Conservation (phyloP, 2,113 vertebrate species). For the Acanthisitta chloris region DNA sequence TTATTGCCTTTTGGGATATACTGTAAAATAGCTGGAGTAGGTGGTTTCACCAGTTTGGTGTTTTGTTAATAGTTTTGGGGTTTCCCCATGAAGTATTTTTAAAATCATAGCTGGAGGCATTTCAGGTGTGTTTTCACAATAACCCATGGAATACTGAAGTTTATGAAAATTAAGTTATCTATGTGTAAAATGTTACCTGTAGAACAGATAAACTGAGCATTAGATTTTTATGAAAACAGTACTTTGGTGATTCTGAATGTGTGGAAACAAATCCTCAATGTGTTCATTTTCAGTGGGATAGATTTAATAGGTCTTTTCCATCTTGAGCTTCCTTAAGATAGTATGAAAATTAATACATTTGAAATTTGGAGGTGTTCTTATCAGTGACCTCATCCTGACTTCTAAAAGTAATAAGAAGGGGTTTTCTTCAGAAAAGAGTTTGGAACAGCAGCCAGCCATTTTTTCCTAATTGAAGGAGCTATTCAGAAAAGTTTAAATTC, state of each 20-base stretch:
- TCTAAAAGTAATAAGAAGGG: background rate
- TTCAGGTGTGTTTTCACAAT: background rate
- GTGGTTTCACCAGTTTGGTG: background rate
- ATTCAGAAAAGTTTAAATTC: background rate
- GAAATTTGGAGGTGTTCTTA: background rate
- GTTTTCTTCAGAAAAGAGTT: background rate
- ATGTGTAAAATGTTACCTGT: background rate
- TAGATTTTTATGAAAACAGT: background rate
- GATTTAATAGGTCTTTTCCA: conserved; percentile 68
- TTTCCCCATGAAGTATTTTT: background rate
- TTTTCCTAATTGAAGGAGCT: background rate
- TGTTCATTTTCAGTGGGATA: background rate
- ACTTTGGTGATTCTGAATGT: background rate
- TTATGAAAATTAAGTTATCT: background rate
- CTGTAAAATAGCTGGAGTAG: background rate
- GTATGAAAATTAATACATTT: background rate
- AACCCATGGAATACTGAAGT: background rate
- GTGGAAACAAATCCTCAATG: background rate
- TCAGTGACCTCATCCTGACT: background rate
- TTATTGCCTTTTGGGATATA: background rate
- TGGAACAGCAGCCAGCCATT: background rate
- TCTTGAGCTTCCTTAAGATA: conserved; percentile 31
- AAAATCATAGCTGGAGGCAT: background rate
- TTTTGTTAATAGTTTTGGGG: background rate
- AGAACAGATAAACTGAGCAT: background rate